Percentiles rank a stretch among this genome's conserved stretches.
These are phyloP conservation scores for Heliconius hermathena DNA, from an alignment of 1,140 invertebrate genomes.

Conservation along the genomic window DNA sequence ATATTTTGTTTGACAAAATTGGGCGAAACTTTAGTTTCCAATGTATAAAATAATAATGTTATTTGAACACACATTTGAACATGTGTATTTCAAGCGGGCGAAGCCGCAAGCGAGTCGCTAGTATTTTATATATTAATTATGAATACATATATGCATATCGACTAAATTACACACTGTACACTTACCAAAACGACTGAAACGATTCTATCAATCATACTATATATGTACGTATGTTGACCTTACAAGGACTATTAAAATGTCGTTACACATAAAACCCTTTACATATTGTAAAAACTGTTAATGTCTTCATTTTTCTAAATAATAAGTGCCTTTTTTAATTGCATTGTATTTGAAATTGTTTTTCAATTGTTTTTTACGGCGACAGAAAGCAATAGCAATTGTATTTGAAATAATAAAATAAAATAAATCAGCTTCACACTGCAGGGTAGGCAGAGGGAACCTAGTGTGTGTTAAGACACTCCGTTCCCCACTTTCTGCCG, in stretches of 20 bases:
- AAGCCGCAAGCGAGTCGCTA: too few relatives aligned
- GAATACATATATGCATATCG: not conserved
- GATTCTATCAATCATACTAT: not conserved
- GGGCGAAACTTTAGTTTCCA: too few relatives aligned
- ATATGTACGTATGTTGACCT: not conserved
- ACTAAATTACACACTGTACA: not conserved
- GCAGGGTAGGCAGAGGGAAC: too few relatives aligned
- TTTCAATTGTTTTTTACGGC: not conserved
- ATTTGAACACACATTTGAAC: too few relatives aligned
- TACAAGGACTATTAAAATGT: not conserved
- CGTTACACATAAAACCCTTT: not conserved
- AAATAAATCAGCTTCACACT: not conserved
- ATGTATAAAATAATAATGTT: too few relatives aligned
- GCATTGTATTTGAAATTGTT: not conserved
- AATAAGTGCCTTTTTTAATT: not conserved
- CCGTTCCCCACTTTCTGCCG: too few relatives aligned
- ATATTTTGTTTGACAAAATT: too few relatives aligned
- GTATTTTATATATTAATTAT: not conserved
- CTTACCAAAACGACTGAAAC: not conserved
- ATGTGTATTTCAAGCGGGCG: too few relatives aligned
- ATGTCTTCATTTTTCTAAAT: conserved; percentile 4
- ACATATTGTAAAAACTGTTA: not conserved
- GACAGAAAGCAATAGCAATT: not conserved
- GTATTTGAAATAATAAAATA: too few relatives aligned
- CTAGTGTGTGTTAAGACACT: too few relatives aligned